A percentile compares a stretch with the other conserved stretches of the same genome.
phyloP scores from a whole-genome alignment of 2,797 vertebrate species.

The Spinibarbus caldwelli region DNA sequence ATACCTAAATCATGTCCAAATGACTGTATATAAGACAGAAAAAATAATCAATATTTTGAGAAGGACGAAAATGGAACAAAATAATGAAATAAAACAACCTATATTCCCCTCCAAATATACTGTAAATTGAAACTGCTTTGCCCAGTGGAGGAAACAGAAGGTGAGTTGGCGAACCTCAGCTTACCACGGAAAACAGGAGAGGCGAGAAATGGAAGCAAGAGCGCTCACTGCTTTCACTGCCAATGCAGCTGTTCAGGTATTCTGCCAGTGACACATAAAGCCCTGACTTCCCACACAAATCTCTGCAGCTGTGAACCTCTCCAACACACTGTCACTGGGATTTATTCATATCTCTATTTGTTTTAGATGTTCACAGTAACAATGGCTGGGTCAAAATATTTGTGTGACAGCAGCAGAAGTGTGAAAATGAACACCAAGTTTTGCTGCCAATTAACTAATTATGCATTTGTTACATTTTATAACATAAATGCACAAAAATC shows the following conservation, averaged over 20 bases:
- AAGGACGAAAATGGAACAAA: not conserved
- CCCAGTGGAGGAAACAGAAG: constrained; percentile 26
- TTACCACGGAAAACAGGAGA: constrained; percentile 47
- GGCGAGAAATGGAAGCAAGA: constrained; percentile 56
- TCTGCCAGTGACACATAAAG: constrained; percentile 61
- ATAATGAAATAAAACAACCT: not conserved
- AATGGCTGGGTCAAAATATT: not conserved
- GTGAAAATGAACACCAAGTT: not conserved
- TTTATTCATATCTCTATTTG: constrained; percentile 43
- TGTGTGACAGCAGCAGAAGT: not conserved
- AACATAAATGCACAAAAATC: not conserved
- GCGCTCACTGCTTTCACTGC: constrained; percentile 56
- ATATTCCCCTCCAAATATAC: not conserved
- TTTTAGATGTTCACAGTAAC: constrained; percentile 24
- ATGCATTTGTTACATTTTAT: not conserved
- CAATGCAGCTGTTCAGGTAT: constrained; percentile 64
- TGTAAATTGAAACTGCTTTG: not conserved
- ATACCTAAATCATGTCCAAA: not conserved
- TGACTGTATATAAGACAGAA: not conserved
- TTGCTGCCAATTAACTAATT: constrained; percentile 10
- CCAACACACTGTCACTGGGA: constrained; percentile 24
- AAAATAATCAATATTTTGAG: constrained; percentile 9
- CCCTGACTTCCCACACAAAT: constrained; percentile 61
- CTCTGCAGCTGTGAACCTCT: constrained; percentile 57
- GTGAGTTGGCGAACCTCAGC: constrained; percentile 44